Evolutionary conservation across 35 echinoderm and acorn worm species (phyloP).

Genomic region (Patiria miniata): DNA sequence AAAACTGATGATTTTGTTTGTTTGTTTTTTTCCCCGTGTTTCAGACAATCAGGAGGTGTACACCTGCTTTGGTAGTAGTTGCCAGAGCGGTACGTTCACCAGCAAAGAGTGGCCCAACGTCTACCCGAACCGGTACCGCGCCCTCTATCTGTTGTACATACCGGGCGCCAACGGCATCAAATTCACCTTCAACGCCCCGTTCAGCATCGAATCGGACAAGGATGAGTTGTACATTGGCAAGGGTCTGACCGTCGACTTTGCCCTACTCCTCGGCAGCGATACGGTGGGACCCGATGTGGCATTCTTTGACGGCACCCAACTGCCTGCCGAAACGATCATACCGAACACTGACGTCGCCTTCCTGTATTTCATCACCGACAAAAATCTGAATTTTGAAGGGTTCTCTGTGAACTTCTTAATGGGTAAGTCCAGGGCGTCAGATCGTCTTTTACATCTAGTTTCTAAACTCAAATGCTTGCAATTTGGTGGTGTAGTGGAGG

Average conservation of each 20-base stretch:
- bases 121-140: constrained; percentile 48
- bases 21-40: too few relatives aligned
- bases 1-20: too few relatives aligned
- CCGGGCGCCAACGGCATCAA: constrained; percentile 70
- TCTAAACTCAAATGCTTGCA: too few relatives aligned
- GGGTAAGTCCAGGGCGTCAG: too few relatives aligned
- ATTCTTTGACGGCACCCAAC: constrained; percentile 38
- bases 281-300: constrained; percentile 15
- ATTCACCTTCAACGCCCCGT: constrained; percentile 59
- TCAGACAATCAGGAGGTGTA: constrained; percentile 47
- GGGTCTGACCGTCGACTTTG: constrained; percentile 17
- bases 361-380: constrained; percentile 81
- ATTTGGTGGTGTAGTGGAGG: too few relatives aligned
- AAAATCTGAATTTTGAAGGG: constrained; percentile 38
- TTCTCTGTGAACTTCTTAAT: background rate
- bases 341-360: constrained; percentile 55
- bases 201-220: constrained; percentile 73
- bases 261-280: background rate
- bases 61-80: constrained; percentile 48
- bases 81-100: background rate
- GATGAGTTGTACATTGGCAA: constrained; percentile 77
- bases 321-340: constrained; percentile 25
- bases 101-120: constrained; percentile 32
- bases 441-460: too few relatives aligned
- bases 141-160: constrained; percentile 76